phyloP scores from a whole-genome alignment of 2,797 vertebrate species.

The Argyrosomus regius region DNA sequence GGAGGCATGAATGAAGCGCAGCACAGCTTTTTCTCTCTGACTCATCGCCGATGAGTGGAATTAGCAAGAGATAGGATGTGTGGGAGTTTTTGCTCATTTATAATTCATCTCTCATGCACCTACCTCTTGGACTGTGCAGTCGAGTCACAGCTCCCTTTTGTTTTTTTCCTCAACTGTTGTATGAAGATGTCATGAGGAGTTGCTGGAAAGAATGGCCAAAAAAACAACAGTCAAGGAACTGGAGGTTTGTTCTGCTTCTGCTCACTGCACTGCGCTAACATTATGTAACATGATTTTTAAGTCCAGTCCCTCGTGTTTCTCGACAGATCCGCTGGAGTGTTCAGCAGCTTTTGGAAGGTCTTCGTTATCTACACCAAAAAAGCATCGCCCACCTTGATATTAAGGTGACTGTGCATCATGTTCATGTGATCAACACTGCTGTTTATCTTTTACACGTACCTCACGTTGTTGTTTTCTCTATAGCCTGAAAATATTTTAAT shows the following conservation, averaged over 20 bases:
- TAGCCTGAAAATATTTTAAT: conserved; percentile 97
- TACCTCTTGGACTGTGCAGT: conserved; percentile 52
- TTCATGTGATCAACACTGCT: too few species aligned
- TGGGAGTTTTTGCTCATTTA: conserved; percentile 74
- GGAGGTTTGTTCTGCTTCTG: conserved; percentile 86
- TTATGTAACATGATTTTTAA: conserved; percentile 52
- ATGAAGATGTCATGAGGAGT: conserved; percentile 92
- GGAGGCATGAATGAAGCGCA: conserved; percentile 66
- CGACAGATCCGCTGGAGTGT: conserved; percentile 89
- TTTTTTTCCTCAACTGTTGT: conserved; percentile 81
- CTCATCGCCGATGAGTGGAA: conserved; percentile 70
- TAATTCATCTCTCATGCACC: conserved; percentile 71
- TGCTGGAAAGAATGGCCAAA: conserved; percentile 92
- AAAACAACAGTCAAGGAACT: conserved; percentile 90
- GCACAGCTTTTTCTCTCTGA: conserved; percentile 64
- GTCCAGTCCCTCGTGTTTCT: conserved; percentile 31
- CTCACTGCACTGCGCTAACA: conserved; percentile 51
- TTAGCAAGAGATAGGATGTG: conserved; percentile 64
- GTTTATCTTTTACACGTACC: neutral
- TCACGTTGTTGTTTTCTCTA: neutral
- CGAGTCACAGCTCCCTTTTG: conserved; percentile 26
- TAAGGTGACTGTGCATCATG: conserved; percentile 74
- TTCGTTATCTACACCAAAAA: conserved; percentile 89
- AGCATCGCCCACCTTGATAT: conserved; percentile 86
- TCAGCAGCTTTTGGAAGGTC: conserved; percentile 91